These are phyloP conservation scores for Ifrita kowaldi DNA, from an alignment of 2,113 vertebrate species.

Conservation along the genomic window DNA sequence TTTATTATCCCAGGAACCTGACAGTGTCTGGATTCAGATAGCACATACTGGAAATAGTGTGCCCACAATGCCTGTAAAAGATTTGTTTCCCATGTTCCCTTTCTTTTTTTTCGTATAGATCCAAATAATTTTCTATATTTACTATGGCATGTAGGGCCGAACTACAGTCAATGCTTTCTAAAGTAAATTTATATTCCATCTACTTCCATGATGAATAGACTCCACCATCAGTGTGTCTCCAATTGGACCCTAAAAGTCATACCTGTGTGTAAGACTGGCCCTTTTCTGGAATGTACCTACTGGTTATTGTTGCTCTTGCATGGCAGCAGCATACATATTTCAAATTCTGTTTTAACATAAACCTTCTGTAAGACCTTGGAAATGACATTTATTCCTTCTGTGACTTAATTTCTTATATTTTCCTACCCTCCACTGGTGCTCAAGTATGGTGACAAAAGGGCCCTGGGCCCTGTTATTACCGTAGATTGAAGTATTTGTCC, in stretches of 20 bases:
- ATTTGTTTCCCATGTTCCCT: background rate
- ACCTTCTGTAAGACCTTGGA: background rate
- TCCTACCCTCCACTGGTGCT: background rate
- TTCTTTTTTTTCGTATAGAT: background rate
- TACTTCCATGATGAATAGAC: background rate
- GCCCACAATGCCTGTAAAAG: accelerated
- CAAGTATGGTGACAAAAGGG: background rate
- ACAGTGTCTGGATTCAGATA: background rate
- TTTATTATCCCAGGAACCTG: background rate
- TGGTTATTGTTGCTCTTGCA: background rate
- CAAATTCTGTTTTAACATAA: background rate
- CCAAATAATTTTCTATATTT: background rate
- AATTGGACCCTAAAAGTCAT: background rate
- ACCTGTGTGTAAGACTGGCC: background rate
- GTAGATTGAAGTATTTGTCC: background rate
- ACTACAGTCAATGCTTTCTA: background rate
- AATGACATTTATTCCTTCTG: background rate
- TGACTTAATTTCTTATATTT: background rate
- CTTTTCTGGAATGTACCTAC: background rate
- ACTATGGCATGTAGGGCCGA: background rate
- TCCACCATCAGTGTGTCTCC: background rate
- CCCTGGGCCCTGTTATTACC: background rate
- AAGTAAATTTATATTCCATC: background rate
- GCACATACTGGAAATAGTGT: background rate
- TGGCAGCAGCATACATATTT: background rate